Conservation (phyloP, 1,140 invertebrate genomes). For the Ditylenchus dipsaci region DNA sequence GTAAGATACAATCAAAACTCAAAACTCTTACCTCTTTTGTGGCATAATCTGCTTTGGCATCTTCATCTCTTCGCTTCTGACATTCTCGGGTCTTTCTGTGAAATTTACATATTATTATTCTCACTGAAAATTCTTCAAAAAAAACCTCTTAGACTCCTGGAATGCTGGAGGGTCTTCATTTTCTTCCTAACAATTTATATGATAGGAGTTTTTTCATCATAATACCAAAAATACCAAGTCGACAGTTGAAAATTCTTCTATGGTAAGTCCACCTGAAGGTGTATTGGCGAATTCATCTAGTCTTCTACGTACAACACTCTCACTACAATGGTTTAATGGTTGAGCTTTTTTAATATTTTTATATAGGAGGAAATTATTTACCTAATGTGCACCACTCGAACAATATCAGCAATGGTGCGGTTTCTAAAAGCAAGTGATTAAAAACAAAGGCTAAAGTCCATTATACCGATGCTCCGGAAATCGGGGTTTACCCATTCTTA, state of each 20-base stretch:
- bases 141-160: conserved; percentile 36
- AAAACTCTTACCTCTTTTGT: conserved; percentile 32
- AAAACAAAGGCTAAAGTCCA: too few species aligned
- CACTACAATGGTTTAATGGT: conserved; percentile 15
- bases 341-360: neutral
- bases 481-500: too few species aligned
- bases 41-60: conserved; percentile 41
- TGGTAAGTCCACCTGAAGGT: conserved; percentile 76
- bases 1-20: conserved; percentile 7
- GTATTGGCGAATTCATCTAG: conserved; percentile 92
- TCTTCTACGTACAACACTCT: conserved; percentile 60
- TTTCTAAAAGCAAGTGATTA: conserved; percentile 58
- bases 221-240: conserved; percentile 71
- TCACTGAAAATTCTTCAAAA: too few species aligned
- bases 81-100: conserved; percentile 19
- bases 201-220: neutral
- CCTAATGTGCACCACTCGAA: conserved; percentile 68
- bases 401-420: conserved; percentile 74
- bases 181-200: conserved; percentile 41
- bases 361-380: neutral
- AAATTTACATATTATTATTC: neutral
- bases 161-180: conserved; percentile 55
- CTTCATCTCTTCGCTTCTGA: conserved; percentile 40
- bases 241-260: conserved; percentile 94
- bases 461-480: too few species aligned